These are phyloP conservation scores for Hephaestus fuliginosus DNA, from an alignment of 2,797 vertebrate species.

Conservation along the genomic window DNA sequence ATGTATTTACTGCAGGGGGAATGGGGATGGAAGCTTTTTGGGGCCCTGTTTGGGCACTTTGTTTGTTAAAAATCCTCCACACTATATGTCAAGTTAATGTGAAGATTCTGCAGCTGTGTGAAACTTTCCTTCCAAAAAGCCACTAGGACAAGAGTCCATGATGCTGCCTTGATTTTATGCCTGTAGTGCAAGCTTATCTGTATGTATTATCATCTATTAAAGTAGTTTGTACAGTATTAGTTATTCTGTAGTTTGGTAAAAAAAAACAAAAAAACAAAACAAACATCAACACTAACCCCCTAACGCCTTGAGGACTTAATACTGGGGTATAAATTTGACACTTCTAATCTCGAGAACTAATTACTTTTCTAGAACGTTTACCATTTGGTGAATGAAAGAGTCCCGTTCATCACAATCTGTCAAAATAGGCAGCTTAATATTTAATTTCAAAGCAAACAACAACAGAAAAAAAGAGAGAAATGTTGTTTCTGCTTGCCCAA, in stretches of 20 bases:
- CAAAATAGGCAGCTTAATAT: constrained; percentile 2
- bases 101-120: not conserved
- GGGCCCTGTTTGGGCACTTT: constrained; percentile 13
- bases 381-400: not conserved
- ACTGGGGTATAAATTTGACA: not conserved
- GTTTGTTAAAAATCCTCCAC: constrained; percentile 19
- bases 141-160: not conserved
- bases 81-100: constrained; percentile 6
- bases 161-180: not conserved
- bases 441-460: constrained; percentile 19
- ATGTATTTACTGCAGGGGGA: constrained; percentile 49
- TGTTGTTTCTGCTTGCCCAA: not conserved
- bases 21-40: constrained; percentile 38
- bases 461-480: constrained; percentile 14
- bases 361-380: constrained; percentile 18
- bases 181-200: constrained; percentile 6
- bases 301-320: not conserved
- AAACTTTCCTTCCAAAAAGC: not conserved
- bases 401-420: constrained; percentile 28
- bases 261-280: not conserved
- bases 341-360: constrained; percentile 21
- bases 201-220: not conserved
- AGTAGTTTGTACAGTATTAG: not conserved
- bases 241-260: not conserved
- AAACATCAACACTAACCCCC: constrained; percentile 7